phyloP scores from a whole-genome alignment of 2,888 invertebrate species.

The Drosophila acutilabella region DNA sequence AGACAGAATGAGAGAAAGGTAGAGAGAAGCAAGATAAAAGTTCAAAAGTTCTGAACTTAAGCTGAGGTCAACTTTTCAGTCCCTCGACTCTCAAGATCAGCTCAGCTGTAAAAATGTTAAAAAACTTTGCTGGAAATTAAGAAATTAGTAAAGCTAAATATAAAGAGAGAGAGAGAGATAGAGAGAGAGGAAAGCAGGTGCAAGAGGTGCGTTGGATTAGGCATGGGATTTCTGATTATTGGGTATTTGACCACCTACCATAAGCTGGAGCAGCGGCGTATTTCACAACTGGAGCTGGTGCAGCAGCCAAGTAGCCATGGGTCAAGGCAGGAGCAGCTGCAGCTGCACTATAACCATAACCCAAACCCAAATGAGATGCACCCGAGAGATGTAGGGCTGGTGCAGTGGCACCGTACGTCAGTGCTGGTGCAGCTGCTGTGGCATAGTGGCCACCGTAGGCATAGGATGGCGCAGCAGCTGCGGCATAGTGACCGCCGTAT shows the following conservation, averaged over 20 bases:
- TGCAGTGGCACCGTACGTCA: conserved; percentile 49
- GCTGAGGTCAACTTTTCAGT: conserved; percentile 1
- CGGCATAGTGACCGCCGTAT: conserved; percentile 63
- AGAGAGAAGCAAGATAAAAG: background rate
- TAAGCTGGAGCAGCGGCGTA: conserved; percentile 81
- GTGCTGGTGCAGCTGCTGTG: conserved; percentile 48
- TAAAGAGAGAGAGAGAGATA: too few relatives aligned
- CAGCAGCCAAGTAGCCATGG: conserved; percentile 69
- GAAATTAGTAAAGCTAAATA: conserved; percentile 45
- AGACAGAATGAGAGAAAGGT: background rate
- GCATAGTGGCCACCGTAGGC: conserved; percentile 59
- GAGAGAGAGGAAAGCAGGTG: conserved; percentile 30
- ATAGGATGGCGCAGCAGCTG: conserved; percentile 34
- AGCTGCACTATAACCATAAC: conserved; percentile 45
- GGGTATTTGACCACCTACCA: conserved; percentile 68
- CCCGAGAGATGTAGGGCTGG: conserved; percentile 53
- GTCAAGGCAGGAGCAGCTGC: conserved; percentile 61
- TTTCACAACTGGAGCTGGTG: conserved; percentile 71
- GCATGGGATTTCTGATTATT: background rate
- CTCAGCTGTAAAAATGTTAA: conserved; percentile 39
- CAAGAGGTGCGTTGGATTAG: conserved; percentile 33
- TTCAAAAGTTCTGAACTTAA: background rate
- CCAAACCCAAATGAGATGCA: conserved; percentile 48
- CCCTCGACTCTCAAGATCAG: conserved; percentile 9
- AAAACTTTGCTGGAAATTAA: conserved; percentile 26